Conservation (phyloP, 2,113 vertebrate genomes). For the Hymenochirus boettgeri region DNA sequence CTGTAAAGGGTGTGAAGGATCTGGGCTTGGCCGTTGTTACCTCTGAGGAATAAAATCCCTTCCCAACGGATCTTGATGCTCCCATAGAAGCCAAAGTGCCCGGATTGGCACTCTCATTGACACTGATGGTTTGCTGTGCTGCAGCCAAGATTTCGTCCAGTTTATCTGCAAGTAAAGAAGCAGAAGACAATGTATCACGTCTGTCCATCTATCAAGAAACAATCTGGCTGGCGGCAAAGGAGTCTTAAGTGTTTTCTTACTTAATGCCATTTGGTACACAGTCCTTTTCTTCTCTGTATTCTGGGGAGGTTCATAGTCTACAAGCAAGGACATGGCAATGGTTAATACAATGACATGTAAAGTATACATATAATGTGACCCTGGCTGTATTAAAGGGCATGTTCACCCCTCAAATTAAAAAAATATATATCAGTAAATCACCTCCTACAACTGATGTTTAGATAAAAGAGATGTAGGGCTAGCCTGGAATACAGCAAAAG, state of each 20-base stretch:
- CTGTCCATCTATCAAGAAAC: too few species aligned
- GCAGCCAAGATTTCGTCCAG: slow-evolving; percentile 88
- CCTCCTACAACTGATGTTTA: too few species aligned
- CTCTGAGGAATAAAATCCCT: slow-evolving; percentile 76
- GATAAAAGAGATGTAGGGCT: too few species aligned
- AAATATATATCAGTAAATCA: too few species aligned
- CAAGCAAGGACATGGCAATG: slow-evolving; percentile 30
- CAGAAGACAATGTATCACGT: not conserved
- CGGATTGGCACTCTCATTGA: slow-evolving; percentile 72
- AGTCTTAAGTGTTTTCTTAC: slow-evolving; percentile 60
- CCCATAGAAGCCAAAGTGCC: slow-evolving; percentile 65
- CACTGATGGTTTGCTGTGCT: slow-evolving; percentile 87
- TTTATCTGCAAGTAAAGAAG: slow-evolving; percentile 68
- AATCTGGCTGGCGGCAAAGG: not conserved
- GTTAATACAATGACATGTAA: too few species aligned
- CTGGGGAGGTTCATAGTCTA: slow-evolving; percentile 82
- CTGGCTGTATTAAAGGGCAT: too few species aligned
- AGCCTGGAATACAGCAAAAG: too few species aligned
- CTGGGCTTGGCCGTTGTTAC: slow-evolving; percentile 52
- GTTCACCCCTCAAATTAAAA: too few species aligned
- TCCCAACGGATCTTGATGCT: slow-evolving; percentile 67
- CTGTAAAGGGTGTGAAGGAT: too few species aligned
- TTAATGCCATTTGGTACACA: slow-evolving; percentile 92
- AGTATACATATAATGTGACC: too few species aligned
- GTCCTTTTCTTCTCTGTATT: slow-evolving; percentile 88